Base-by-base conservation (phyloP, 2,113 vertebrate species). In the Hystrix cristata region DNA sequence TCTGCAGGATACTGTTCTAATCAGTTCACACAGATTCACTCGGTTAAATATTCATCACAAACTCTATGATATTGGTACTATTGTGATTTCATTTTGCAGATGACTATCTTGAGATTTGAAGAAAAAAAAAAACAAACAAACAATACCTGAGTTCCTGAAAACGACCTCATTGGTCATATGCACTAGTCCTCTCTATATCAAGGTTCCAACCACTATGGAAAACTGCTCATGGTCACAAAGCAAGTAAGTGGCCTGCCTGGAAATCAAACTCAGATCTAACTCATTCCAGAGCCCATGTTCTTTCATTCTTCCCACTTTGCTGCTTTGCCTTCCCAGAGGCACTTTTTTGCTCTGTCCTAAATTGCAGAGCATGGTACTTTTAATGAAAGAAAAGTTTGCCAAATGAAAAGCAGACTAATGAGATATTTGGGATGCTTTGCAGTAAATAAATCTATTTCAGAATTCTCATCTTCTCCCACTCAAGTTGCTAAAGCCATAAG, bases 351-450 rank as follows among this genome's bases (percentile, higher is more conserved):
- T 94, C 93, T 93, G 74, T 83, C 83, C 82, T 85, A 83, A 96
- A 90, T 57, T 1, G 1, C 29, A 90, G 53, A 96, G 51, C 72
- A 16, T 60, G 86, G 60, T 29, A 78, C 51, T 95, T 96, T 87
- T 79, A 96, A 97, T 95, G 95, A 96, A 95, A 84, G 84, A 87
- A 85, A 94, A 97, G 82, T 93, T 94, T 96, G 87, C 64, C 72
- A 97, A 95, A 93, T 92, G 95, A 93, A 97, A 97, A 95, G 93
- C 80, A 94, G 89, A 96, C 97, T 96, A 97, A 96, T 94, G 94
- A 95, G 95, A 87, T 98, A 93, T 87, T 97, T 97, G 95, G 96
- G 84, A 90, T 93, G 87, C 43, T 95, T 94, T 94, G 55, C 89
- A 96, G 90, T 92, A 97, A 98, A 97, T 87, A 97, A 84, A 93